Conservation (phyloP, 2,113 vertebrate genomes). For the Dicrurus megarhynchus region DNA sequence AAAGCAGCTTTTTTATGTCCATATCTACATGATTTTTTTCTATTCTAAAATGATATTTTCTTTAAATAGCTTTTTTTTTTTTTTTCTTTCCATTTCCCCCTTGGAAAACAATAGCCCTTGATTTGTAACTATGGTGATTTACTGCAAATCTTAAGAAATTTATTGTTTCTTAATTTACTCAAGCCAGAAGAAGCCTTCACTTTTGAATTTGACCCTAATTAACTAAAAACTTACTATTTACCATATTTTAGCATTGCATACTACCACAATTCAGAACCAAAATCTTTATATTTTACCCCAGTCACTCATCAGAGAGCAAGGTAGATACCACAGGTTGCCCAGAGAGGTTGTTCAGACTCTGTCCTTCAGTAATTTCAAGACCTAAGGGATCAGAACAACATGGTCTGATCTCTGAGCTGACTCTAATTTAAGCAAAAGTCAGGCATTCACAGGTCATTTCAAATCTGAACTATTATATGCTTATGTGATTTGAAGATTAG, state of each 20-base stretch:
- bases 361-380: neutral
- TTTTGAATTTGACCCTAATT: neutral
- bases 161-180: neutral
- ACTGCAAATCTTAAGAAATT: neutral
- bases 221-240: neutral
- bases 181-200: neutral
- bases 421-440: neutral
- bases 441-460: neutral
- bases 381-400: neutral
- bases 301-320: neutral
- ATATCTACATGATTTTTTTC: neutral
- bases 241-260: neutral
- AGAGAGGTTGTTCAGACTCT: neutral
- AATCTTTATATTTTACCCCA: neutral
- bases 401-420: neutral
- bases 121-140: neutral
- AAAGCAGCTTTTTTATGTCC: neutral
- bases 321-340: neutral
- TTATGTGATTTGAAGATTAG: neutral
- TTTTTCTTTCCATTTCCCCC: fast-evolving
- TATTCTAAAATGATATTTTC: neutral
- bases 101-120: neutral
- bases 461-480: neutral
- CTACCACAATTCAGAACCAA: neutral
- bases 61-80: neutral